phyloP scores from a whole-genome alignment of 2,797 vertebrate species.

The Vipera ursinii region DNA sequence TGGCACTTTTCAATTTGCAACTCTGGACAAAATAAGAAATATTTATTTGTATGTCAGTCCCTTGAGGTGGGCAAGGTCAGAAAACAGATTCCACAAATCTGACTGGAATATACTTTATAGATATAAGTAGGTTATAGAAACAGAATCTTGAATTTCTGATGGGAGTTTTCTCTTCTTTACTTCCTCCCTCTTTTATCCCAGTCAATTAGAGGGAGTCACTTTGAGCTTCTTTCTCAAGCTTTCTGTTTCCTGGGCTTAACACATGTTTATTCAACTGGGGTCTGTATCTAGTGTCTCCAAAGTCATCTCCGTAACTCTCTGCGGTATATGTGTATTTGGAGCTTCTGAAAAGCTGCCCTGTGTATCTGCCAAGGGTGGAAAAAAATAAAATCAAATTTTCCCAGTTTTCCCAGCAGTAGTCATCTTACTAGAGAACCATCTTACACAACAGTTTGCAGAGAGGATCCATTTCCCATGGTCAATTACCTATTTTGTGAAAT shows the following conservation, averaged over 20 bases:
- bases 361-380: background rate
- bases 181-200: background rate
- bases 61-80: background rate
- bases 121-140: background rate
- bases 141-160: background rate
- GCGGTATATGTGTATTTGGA: background rate
- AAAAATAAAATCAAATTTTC: background rate
- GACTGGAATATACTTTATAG: background rate
- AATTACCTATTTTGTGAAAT: background rate
- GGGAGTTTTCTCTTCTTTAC: background rate
- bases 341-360: background rate
- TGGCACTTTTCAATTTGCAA: slow-evolving; percentile 15
- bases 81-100: background rate
- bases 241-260: background rate
- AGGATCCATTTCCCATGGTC: background rate
- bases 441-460: background rate
- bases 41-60: background rate
- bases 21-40: background rate
- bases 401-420: background rate
- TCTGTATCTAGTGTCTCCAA: background rate
- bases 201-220: background rate
- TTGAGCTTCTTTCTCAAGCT: background rate
- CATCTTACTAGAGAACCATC: background rate
- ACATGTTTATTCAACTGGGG: background rate
- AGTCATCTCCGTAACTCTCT: background rate